These are phyloP conservation scores for Litocranius walleri DNA, from an alignment of 2,113 vertebrate genomes.

Conservation along the genomic window DNA sequence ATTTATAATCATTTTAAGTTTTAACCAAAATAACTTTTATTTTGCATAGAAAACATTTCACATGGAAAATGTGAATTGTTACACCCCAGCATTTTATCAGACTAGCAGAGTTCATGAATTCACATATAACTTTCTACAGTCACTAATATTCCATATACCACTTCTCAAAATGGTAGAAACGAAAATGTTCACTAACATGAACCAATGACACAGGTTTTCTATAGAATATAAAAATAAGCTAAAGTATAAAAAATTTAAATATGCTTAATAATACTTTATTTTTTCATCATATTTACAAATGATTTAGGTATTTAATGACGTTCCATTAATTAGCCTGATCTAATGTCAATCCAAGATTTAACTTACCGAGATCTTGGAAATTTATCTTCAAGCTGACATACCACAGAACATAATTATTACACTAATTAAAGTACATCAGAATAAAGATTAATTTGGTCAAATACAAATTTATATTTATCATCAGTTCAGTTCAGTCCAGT, in stretches of 20 bases:
- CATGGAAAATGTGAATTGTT: neutral
- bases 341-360: constrained; percentile 6
- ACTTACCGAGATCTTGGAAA: neutral
- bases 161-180: constrained; percentile 5
- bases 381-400: neutral
- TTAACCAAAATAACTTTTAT: constrained; percentile 6
- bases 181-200: neutral
- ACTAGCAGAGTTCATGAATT: neutral
- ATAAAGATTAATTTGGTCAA: constrained; percentile 8
- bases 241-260: neutral
- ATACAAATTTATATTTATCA: constrained; percentile 21
- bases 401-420: neutral
- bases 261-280: constrained; percentile 6
- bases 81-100: neutral
- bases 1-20: constrained; percentile 11
- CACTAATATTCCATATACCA: neutral
- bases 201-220: neutral
- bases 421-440: neutral
- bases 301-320: neutral
- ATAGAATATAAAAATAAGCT: neutral
- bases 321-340: neutral
- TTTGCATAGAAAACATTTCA: constrained; percentile 1
- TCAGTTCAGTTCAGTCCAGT: no score
- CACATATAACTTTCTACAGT: neutral
- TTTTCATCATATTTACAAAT: neutral